Base-by-base conservation (phyloP, 1,140 invertebrate genomes). In the Belonocnema kinseyi region DNA sequence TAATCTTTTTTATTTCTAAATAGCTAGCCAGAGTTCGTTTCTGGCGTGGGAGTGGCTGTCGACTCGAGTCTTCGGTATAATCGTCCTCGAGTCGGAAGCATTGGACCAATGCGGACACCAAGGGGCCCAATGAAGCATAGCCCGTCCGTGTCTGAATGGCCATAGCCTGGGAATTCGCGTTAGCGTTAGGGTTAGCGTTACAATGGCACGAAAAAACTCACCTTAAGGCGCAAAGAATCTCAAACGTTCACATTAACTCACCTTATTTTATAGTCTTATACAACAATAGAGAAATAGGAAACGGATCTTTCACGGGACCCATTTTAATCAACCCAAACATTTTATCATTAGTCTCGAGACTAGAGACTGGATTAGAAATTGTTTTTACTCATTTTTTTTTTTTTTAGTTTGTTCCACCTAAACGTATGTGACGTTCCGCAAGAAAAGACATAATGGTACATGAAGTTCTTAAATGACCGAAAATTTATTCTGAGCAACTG, bases 331-430 rank as follows among this genome's bases (percentile, higher is more conserved):
- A n/a, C 14, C 6, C 16, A n/a, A 72, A 51, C 51, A 50, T 50
- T 54, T 71, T 50, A 76, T 70, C 50, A 72, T 8, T 19, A 11
- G 53, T 70, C 33, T 56, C 26, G 73, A 77, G 19, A 70, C 33
- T 56, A 52, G 73, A 77, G 14, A 71, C 16, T 40, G 8, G 40
- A 40, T 40, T 10, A 40, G 40, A 40, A 50, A 76, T 10, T 50
- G 58, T 19, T 77, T 76, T 79, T 73, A 77, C 79, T 58, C 76
- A n/a, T n/a, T n/a, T n/a, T n/a, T 50, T 76, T 73, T 74, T 77
- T 3, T 33, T 33, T 54, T 50, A 72, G 71, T 72, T 76, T 79
- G 54, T 81, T 83, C 76, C 76, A 40, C 6, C 40, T 40, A 26
- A 26, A 26, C 3, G 3, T 26, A 26, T 26, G 26, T 26, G 26